These are phyloP conservation scores for Sesia bembeciformis DNA, from an alignment of 2,888 invertebrate genomes.

Conservation along the genomic window DNA sequence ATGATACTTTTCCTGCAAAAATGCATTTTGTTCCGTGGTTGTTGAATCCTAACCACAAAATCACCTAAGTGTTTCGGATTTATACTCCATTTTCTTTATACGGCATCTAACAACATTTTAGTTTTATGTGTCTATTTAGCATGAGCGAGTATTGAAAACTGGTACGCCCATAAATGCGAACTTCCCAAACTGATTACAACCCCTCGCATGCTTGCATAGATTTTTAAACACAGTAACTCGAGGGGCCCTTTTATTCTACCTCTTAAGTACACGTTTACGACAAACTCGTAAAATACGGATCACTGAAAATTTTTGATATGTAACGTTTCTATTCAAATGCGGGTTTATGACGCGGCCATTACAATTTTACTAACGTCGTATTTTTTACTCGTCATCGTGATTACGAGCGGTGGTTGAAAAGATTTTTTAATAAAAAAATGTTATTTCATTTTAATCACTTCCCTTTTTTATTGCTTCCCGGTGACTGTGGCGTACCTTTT, in stretches of 20 bases:
- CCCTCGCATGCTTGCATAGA: slow-evolving; percentile 41
- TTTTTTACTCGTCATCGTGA: slow-evolving; percentile 54
- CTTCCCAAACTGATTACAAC: slow-evolving; percentile 35
- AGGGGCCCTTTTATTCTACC: slow-evolving; percentile 54
- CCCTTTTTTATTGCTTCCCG: neutral
- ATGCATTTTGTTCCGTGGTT: too few species aligned
- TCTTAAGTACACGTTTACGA: slow-evolving; percentile 71
- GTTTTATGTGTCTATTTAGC: neutral
- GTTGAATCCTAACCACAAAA: too few species aligned
- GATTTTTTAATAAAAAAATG: slow-evolving; percentile 29
- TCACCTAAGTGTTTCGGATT: too few species aligned
- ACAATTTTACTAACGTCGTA: slow-evolving; percentile 70
- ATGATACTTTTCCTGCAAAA: too few species aligned
- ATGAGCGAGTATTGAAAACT: neutral
- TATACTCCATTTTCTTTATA: too few species aligned
- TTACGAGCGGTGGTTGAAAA: slow-evolving; percentile 62
- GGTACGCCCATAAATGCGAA: neutral
- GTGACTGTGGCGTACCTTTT: neutral
- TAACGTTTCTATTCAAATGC: slow-evolving; percentile 72
- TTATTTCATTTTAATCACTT: neutral
- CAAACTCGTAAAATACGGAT: slow-evolving; percentile 71
- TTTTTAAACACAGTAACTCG: slow-evolving; percentile 50
- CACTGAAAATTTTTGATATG: slow-evolving; percentile 75
- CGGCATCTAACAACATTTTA: neutral
- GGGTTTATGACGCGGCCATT: slow-evolving; percentile 63